These are phyloP conservation scores for Zaprionus bogoriensis DNA, from an alignment of 2,888 invertebrate species.

Conservation along the genomic window DNA sequence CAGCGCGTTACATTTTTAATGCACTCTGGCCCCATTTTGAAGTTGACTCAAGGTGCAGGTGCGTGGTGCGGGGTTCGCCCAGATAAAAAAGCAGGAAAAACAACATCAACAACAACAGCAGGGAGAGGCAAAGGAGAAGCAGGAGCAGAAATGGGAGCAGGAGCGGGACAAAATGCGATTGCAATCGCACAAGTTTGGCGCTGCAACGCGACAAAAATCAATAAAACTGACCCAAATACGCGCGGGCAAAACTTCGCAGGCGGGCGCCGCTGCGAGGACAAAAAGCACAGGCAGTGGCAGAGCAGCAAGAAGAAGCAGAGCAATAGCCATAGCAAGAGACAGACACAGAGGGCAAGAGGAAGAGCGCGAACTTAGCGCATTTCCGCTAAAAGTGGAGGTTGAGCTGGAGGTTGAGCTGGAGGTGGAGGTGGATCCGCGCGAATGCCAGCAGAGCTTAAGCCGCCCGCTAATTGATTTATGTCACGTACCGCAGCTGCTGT, in stretches of 20 bases:
- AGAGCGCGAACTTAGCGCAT: constrained; percentile 63
- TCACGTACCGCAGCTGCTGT: constrained; percentile 59
- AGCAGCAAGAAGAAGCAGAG: neutral
- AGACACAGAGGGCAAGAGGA: too few species aligned
- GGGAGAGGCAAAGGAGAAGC: too few species aligned
- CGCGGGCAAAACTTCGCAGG: constrained; percentile 58
- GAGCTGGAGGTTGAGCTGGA: too few species aligned
- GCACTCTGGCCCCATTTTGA: constrained; percentile 51
- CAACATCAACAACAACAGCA: neutral
- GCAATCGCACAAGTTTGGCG: constrained; percentile 57
- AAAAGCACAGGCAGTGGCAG: neutral
- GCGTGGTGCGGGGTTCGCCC: neutral
- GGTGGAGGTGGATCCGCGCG: constrained; percentile 33
- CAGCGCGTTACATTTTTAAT: constrained; percentile 60
- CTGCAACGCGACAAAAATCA: constrained; percentile 62
- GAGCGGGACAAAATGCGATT: constrained; percentile 57
- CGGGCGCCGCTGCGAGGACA: neutral
- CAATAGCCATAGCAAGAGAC: neutral
- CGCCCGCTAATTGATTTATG: constrained; percentile 73
- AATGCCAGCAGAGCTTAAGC: constrained; percentile 67
- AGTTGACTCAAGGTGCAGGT: constrained; percentile 17
- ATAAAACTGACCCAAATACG: constrained; percentile 74
- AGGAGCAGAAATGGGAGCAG: too few species aligned
- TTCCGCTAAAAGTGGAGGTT: too few species aligned
- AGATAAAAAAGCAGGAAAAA: constrained; percentile 13